Percentiles rank a stretch among this genome's conserved stretches.
phyloP scores from a whole-genome alignment of 2,113 vertebrate species.

The Micronycteris hirsuta region DNA sequence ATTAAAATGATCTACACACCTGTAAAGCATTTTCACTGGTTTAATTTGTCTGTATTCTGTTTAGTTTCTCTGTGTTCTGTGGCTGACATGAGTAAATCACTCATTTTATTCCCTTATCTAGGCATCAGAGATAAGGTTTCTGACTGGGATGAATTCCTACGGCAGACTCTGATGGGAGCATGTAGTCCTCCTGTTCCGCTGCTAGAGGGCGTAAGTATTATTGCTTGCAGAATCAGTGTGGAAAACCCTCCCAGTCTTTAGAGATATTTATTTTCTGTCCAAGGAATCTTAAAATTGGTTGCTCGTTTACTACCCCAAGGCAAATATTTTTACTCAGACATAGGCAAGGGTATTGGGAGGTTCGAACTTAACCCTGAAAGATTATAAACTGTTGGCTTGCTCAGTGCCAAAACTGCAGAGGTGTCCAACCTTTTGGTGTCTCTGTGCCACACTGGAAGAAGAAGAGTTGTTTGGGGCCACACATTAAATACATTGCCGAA shows the following conservation, averaged over 20 bases:
- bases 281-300: not conserved
- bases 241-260: not conserved
- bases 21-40: not conserved
- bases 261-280: not conserved
- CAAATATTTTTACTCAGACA: slow-evolving; percentile 1
- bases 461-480: too few relatives aligned
- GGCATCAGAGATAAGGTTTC: slow-evolving; percentile 92
- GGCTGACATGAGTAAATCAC: slow-evolving; percentile 5
- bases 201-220: slow-evolving; percentile 92
- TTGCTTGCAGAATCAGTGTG: not conserved
- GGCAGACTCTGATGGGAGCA: slow-evolving; percentile 86
- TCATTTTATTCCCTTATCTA: slow-evolving; percentile 68
- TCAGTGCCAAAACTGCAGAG: not conserved
- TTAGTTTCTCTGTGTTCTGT: not conserved
- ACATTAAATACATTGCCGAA: too few relatives aligned
- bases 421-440: too few relatives aligned
- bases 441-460: too few relatives aligned
- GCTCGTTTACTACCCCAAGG: not conserved
- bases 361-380: not conserved
- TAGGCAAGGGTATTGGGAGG: not conserved
- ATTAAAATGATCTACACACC: not conserved
- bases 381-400: not conserved
- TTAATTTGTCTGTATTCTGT: not conserved
- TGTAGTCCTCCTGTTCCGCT: slow-evolving; percentile 91
- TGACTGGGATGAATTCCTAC: slow-evolving; percentile 90